Evolutionary conservation across 2,888 invertebrate species (phyloP).

Genomic region (Acanthacorydalis orientalis): DNA sequence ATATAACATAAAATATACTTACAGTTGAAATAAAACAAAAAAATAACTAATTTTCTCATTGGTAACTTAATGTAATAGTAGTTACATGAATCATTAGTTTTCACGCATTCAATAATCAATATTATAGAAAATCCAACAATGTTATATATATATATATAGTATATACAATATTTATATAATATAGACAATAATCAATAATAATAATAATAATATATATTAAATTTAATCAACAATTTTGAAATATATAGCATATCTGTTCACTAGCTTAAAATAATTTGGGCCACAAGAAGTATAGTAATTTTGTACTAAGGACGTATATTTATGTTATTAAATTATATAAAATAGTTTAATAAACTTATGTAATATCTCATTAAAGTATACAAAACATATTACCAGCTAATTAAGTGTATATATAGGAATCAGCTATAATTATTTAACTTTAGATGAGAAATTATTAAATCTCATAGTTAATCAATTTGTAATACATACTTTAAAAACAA

Average conservation of each 20-base stretch:
- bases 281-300: slow-evolving; percentile 1
- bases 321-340: neutral
- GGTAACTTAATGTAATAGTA: too few species aligned
- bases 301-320: slow-evolving; percentile 7
- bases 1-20: too few species aligned
- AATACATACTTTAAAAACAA: too few species aligned
- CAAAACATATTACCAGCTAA: neutral
- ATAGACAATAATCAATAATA: slow-evolving; percentile 1
- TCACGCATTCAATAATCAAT: neutral
- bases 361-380: neutral
- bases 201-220: neutral
- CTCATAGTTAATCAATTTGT: too few species aligned
- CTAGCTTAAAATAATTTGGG: slow-evolving; percentile 5
- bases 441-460: too few species aligned
- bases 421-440: neutral
- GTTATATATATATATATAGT: neutral
- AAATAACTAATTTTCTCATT: too few species aligned
- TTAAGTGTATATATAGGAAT: neutral
- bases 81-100: too few species aligned
- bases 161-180: slow-evolving; percentile 3
- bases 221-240: slow-evolving; percentile 3
- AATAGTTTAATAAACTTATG: neutral
- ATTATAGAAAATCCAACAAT: slow-evolving; percentile 1
- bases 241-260: slow-evolving; percentile 1
- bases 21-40: too few species aligned